phyloP scores from a whole-genome alignment of 2,888 invertebrate genomes.

The Phalangium opilio region DNA sequence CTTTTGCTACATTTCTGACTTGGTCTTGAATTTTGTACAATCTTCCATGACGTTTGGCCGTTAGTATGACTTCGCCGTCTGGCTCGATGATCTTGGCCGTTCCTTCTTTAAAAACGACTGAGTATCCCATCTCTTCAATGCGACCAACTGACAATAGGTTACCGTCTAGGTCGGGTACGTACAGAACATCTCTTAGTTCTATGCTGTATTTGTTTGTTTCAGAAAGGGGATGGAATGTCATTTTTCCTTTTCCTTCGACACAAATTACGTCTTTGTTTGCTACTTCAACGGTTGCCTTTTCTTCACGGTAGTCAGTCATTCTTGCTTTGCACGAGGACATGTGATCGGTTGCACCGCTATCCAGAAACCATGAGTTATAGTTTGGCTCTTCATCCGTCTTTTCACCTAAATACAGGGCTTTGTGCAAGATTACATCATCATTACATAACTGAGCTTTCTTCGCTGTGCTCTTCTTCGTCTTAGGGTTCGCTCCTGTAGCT shows the following conservation, averaged over 20 bases:
- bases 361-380: slow-evolving; percentile 1
- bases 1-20: not conserved
- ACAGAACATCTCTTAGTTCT: not conserved
- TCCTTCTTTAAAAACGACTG: slow-evolving; percentile 4
- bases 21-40: slow-evolving; percentile 4
- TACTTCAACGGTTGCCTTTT: slow-evolving; percentile 4
- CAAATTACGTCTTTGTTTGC: slow-evolving; percentile 4
- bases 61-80: not conserved
- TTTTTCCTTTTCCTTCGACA: slow-evolving; percentile 3
- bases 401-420: no score
- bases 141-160: slow-evolving; percentile 5
- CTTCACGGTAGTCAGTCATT: not conserved
- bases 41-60: slow-evolving; percentile 2
- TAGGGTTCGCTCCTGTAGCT: no score
- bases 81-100: slow-evolving; percentile 1
- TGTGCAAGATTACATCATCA: no score
- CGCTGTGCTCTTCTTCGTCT: no score
- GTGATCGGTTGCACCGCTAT: slow-evolving; percentile 8
- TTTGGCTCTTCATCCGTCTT: no score
- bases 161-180: slow-evolving; percentile 4
- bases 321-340: slow-evolving; percentile 5
- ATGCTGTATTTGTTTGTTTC: not conserved
- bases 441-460: no score
- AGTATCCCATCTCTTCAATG: slow-evolving; percentile 6
- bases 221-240: not conserved